phyloP scores from a whole-genome alignment of 2,888 invertebrate genomes.

The Temnothorax unifasciatus region DNA sequence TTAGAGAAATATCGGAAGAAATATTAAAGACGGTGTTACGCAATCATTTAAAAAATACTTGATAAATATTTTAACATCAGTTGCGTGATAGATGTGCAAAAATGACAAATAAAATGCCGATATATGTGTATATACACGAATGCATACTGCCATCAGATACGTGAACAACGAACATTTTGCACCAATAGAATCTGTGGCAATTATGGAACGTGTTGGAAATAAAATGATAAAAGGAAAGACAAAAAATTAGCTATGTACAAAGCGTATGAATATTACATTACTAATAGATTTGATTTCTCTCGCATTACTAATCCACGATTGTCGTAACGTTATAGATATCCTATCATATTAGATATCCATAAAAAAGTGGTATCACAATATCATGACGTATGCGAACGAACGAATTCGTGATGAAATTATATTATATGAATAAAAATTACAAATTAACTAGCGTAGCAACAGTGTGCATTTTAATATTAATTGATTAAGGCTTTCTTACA shows the following conservation, averaged over 20 bases:
- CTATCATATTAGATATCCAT: slow-evolving; percentile 41
- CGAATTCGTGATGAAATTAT: slow-evolving; percentile 9
- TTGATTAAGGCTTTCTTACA: slow-evolving; percentile 10
- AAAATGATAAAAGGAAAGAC: not conserved
- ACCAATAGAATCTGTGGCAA: slow-evolving; percentile 48
- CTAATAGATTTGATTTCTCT: slow-evolving; percentile 41
- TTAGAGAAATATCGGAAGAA: not conserved
- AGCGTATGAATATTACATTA: slow-evolving; percentile 12
- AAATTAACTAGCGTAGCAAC: slow-evolving; percentile 13
- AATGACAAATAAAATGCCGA: slow-evolving; percentile 57
- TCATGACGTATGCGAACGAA: slow-evolving; percentile 48
- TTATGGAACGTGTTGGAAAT: slow-evolving; percentile 37
- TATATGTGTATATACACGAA: not conserved
- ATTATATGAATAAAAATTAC: not conserved
- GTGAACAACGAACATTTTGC: not conserved
- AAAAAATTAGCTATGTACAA: slow-evolving; percentile 63
- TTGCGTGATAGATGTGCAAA: slow-evolving; percentile 34
- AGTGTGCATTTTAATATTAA: slow-evolving; percentile 43
- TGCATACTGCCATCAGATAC: not conserved
- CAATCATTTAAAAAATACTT: not conserved
- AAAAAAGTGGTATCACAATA: slow-evolving; percentile 64
- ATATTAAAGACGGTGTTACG: slow-evolving; percentile 7
- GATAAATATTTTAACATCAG: slow-evolving; percentile 5
- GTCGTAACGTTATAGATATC: not conserved
- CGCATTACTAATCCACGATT: slow-evolving; percentile 17